Evolutionary conservation across 2,888 invertebrate species (phyloP).

Genomic region (Napeogenes inachia): DNA sequence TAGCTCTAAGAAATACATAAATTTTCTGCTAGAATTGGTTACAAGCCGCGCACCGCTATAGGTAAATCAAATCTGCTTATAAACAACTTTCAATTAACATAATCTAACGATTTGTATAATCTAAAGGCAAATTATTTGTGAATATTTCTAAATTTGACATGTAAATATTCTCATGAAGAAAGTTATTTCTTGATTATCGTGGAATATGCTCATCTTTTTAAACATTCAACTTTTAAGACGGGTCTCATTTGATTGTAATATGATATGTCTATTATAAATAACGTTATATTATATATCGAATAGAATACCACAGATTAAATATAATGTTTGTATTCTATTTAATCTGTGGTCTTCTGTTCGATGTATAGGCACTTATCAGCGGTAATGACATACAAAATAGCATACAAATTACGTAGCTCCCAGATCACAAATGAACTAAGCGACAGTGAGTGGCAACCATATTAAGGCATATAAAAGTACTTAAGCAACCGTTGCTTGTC

Average conservation of each 20-base stretch:
- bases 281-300: neutral
- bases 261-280: constrained; percentile 1
- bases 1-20: constrained; percentile 66
- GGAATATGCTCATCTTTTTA: neutral
- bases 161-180: neutral
- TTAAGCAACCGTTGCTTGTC: constrained; percentile 63
- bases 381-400: too few species aligned
- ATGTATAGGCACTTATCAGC: neutral
- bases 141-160: constrained; percentile 2
- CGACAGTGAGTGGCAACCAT: constrained; percentile 35
- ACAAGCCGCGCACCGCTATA: constrained; percentile 54
- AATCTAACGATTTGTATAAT: constrained; percentile 73
- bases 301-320: neutral
- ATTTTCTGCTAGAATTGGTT: constrained; percentile 64
- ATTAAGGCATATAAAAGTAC: constrained; percentile 64
- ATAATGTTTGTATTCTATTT: neutral
- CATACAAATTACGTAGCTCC: constrained; percentile 17
- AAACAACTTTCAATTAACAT: constrained; percentile 67
- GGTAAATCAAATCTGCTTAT: constrained; percentile 71
- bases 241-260: constrained; percentile 3
- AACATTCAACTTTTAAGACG: neutral
- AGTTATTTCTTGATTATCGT: constrained; percentile 6
- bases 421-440: constrained; percentile 35
- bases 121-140: constrained; percentile 47
- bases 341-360: neutral